phyloP scores from a whole-genome alignment of 2,113 vertebrate genomes.

The Picathartes gymnocephalus region DNA sequence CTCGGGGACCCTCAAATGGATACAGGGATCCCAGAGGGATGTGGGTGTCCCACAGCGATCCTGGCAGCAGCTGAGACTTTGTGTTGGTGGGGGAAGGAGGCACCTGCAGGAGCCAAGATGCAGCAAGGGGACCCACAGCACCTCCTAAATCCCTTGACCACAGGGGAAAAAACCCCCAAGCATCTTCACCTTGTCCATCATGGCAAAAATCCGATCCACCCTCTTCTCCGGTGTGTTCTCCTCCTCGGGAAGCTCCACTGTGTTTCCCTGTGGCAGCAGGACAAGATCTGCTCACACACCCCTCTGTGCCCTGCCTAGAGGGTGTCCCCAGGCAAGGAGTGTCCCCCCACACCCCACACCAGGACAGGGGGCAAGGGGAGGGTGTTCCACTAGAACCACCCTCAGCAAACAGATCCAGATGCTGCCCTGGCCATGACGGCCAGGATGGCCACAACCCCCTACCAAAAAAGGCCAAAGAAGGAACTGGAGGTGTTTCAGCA shows the following conservation, averaged over 20 bases:
- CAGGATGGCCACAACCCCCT: accelerated
- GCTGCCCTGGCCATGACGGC: accelerated
- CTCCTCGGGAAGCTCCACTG: conserved; percentile 95
- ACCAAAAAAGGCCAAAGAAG: background rate
- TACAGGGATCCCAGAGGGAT: accelerated
- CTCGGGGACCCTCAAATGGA: background rate
- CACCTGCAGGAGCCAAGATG: background rate
- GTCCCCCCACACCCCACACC: background rate
- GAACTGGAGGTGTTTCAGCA: background rate
- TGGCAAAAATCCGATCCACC: conserved; percentile 96
- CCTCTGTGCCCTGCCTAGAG: background rate
- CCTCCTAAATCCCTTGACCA: background rate
- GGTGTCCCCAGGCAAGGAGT: accelerated
- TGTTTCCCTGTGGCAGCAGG: conserved; percentile 83
- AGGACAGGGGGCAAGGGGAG: background rate
- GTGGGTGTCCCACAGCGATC: background rate
- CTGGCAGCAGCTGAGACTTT: background rate
- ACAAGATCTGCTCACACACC: accelerated
- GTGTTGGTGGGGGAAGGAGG: background rate
- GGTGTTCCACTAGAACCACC: background rate
- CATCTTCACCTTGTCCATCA: conserved; percentile 94
- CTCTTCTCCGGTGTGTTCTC: conserved; percentile 97
- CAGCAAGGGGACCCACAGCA: background rate
- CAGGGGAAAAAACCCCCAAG: accelerated
- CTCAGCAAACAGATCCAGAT: background rate